These are phyloP conservation scores for Gasteruption jaculator DNA, from an alignment of 2,888 invertebrate genomes.

Conservation along the genomic window DNA sequence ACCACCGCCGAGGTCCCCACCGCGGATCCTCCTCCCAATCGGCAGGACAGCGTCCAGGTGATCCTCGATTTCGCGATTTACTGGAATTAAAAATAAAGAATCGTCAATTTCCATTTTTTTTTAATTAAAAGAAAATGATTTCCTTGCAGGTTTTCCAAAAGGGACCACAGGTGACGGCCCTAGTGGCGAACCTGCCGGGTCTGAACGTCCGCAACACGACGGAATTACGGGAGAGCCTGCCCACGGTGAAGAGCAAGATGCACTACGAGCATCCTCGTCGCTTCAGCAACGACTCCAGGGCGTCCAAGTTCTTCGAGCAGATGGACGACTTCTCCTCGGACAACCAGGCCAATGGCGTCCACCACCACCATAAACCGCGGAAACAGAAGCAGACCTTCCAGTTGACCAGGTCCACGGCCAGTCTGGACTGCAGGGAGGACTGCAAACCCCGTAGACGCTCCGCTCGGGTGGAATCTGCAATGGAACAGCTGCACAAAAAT, in stretches of 20 bases:
- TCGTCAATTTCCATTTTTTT: slow-evolving; percentile 7
- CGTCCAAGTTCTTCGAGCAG: too few species aligned
- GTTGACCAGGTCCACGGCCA: slow-evolving; percentile 42
- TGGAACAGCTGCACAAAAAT: slow-evolving; percentile 38
- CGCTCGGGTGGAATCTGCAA: slow-evolving; percentile 33
- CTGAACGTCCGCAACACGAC: slow-evolving; percentile 49
- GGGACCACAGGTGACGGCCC: slow-evolving; percentile 73
- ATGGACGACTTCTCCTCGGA: slow-evolving; percentile 55
- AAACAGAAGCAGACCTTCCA: slow-evolving; percentile 38
- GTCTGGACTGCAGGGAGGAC: slow-evolving; percentile 38
- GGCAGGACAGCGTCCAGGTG: slow-evolving; percentile 46
- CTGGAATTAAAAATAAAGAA: not conserved
- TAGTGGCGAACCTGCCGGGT: slow-evolving; percentile 64
- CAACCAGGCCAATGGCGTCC: slow-evolving; percentile 52
- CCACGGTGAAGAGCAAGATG: slow-evolving; percentile 34
- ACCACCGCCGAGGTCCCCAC: slow-evolving; percentile 30
- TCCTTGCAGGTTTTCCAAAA: slow-evolving; percentile 67
- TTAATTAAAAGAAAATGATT: not conserved
- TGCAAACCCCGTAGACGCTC: slow-evolving; percentile 32
- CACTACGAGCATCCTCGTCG: slow-evolving; percentile 32
- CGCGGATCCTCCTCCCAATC: slow-evolving; percentile 28
- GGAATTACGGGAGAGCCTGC: slow-evolving; percentile 40
- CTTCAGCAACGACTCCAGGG: too few species aligned
- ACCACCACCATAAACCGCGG: slow-evolving; percentile 58
- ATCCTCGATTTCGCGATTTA: not conserved